Base-by-base conservation (phyloP, 2,888 invertebrate genomes). In the Scaptomyza parva region DNA sequence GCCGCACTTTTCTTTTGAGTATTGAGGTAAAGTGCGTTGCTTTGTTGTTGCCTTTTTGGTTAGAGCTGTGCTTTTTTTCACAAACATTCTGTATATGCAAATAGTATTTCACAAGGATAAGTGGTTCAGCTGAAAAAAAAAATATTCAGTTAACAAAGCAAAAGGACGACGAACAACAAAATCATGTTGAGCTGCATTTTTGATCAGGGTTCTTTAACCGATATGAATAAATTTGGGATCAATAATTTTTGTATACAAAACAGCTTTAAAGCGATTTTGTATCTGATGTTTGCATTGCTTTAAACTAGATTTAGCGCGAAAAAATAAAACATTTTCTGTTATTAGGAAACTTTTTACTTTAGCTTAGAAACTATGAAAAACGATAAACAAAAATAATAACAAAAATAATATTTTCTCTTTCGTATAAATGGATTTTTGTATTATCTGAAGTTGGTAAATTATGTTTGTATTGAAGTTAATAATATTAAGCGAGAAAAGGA, bases 1-100 rank as follows among this genome's bases (percentile, higher is more conserved):
- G 84, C 84, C 78, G 64, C 84, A 81, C 81, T 82, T 81, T 72
- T 63, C 69, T 72, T 72, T 67, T 77, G 77, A 70, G 79, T 73
- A 82, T 84, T 84, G 84, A 78, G 84, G 82, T 84, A 73, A 78
- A 84, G 82, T 84, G 78, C 70, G 73, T 69, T 65, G 84, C 81
- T 78, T 78, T 75, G 62, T 58, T 63, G 60, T 67, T 71, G 58
- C 63, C 58, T 57, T 41, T 41, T 64, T 43, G 70, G 62, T 55
- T 70, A n/a, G 47, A 12, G 52, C 64, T 76, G 69, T 79, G 67
- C 70, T 71, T 79, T 37, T 84, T 76, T 57, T 57, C 52, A 70
- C n/a, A n/a, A n/a, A n/a, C n/a, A n/a, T n/a, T n/a, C n/a, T n/a
- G n/a, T 84, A 82, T 84, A 82, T 84, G 84, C 84, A 83, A 82